These are phyloP conservation scores for Orchesella flavescens DNA, from an alignment of 2,888 invertebrate species.

Conservation along the genomic window DNA sequence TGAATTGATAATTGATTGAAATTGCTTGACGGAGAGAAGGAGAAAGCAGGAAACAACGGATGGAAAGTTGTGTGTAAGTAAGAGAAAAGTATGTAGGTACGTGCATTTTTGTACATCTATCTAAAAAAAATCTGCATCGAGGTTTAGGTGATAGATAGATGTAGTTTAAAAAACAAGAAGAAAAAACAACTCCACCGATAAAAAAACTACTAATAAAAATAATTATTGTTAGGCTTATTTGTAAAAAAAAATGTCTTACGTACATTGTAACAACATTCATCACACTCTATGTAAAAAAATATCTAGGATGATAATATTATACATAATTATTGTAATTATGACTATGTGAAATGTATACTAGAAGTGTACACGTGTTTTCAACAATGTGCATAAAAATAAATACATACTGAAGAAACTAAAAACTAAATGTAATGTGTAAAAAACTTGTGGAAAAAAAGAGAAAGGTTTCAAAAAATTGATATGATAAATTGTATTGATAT, in stretches of 20 bases:
- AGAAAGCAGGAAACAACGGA: constrained; percentile 1
- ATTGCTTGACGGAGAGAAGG: neutral
- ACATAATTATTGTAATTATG: too few species aligned
- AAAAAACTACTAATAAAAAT: too few species aligned
- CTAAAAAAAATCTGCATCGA: constrained; percentile 18
- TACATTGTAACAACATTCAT: too few species aligned
- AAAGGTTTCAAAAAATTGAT: too few species aligned
- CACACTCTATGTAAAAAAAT: too few species aligned
- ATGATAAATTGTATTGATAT: too few species aligned
- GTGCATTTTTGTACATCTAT: neutral
- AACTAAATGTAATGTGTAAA: neutral
- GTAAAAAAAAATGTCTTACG: too few species aligned
- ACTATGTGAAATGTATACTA: too few species aligned
- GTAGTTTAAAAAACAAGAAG: neutral
- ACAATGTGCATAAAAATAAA: neutral
- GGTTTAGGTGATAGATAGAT: constrained; percentile 19
- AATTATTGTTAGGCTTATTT: too few species aligned
- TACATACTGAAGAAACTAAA: neutral
- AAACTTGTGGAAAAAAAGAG: neutral
- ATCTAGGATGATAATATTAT: too few species aligned
- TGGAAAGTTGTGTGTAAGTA: neutral
- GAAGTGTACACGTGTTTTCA: neutral
- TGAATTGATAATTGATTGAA: too few species aligned
- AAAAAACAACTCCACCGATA: neutral
- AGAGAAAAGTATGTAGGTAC: neutral